These are phyloP conservation scores for Microtus montanus DNA, from an alignment of 2,113 vertebrate genomes.

Conservation along the genomic window DNA sequence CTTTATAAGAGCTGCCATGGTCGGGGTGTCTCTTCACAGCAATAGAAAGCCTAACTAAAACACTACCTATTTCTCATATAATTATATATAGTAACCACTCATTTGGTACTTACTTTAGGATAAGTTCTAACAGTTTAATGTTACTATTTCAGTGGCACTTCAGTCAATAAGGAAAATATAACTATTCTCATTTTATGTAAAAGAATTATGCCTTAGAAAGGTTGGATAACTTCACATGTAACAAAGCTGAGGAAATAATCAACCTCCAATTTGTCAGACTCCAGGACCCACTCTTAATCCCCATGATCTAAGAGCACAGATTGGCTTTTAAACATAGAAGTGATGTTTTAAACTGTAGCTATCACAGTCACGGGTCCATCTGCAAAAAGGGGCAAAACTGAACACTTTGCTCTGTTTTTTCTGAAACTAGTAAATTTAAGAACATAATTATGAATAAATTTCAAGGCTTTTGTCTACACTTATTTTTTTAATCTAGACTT, in stretches of 20 bases:
- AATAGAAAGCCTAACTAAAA: background rate
- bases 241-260: background rate
- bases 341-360: background rate
- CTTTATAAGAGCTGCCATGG: background rate
- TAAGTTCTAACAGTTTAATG: background rate
- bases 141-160: background rate
- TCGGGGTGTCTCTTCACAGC: background rate
- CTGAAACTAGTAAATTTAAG: slow-evolving; percentile 36
- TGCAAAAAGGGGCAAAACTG: background rate
- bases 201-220: slow-evolving; percentile 23
- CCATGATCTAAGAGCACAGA: background rate
- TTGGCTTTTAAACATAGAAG: background rate
- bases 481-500: background rate
- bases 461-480: background rate
- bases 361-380: background rate
- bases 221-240: background rate
- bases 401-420: background rate
- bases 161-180: background rate
- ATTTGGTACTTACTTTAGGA: background rate
- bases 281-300: background rate
- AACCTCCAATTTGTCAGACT: background rate
- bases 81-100: background rate
- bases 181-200: slow-evolving; percentile 20
- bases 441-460: slow-evolving; percentile 33
- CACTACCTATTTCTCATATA: slow-evolving; percentile 16